These are phyloP conservation scores for Karalla daura DNA, from an alignment of 2,797 vertebrate genomes.

Conservation along the genomic window DNA sequence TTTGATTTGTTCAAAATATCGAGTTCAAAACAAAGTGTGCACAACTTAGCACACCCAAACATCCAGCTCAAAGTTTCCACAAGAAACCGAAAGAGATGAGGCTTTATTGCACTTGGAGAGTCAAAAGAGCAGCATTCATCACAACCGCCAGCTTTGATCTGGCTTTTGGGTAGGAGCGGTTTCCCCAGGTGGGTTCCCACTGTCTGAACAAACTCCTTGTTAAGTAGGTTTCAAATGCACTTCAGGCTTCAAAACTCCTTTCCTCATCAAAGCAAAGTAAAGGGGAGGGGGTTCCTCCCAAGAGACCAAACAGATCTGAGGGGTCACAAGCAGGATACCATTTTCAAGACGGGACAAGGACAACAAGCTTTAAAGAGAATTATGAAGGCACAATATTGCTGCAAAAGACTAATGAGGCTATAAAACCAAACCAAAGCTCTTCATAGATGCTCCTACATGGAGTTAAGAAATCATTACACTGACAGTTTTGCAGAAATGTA, in stretches of 20 bases:
- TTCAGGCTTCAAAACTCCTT: not conserved
- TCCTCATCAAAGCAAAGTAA: slow-evolving; percentile 15
- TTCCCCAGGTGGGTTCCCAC: slow-evolving; percentile 30
- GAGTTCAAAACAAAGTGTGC: not conserved
- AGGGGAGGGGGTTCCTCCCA: not conserved
- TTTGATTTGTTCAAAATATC: slow-evolving; percentile 28
- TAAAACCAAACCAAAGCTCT: too few species aligned
- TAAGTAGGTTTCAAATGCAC: not conserved
- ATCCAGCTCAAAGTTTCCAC: slow-evolving; percentile 12
- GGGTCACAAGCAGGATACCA: slow-evolving; percentile 1
- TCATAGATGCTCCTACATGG: too few species aligned
- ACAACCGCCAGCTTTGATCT: slow-evolving; percentile 25
- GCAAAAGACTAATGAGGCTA: not conserved
- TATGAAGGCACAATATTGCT: not conserved
- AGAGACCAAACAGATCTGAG: slow-evolving; percentile 13
- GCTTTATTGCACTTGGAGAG: not conserved
- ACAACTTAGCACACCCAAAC: slow-evolving; percentile 24
- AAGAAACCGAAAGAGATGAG: not conserved
- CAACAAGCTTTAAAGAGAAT: not conserved
- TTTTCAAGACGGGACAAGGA: not conserved
- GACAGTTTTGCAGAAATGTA: too few species aligned
- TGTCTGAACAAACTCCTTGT: slow-evolving; percentile 7
- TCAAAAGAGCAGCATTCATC: not conserved
- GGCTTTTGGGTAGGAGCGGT: not conserved
- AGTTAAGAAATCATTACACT: too few species aligned